These are phyloP conservation scores for Temnothorax unifasciatus DNA, from an alignment of 2,888 invertebrate species.

Conservation along the genomic window DNA sequence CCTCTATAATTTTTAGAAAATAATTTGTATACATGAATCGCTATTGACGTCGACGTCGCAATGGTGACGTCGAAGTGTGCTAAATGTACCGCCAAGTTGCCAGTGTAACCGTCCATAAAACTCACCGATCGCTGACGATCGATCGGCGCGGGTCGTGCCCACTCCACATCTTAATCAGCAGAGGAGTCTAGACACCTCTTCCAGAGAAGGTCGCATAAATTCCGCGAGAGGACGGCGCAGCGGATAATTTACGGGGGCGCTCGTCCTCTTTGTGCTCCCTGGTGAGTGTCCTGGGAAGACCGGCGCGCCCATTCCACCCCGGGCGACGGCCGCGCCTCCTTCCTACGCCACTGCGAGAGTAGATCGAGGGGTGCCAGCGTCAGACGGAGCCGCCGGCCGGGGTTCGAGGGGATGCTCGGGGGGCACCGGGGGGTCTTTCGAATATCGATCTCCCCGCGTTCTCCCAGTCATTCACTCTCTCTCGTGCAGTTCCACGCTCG, in stretches of 20 bases:
- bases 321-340: slow-evolving; percentile 59
- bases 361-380: slow-evolving; percentile 60
- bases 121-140: slow-evolving; percentile 36
- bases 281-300: slow-evolving; percentile 68
- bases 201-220: slow-evolving; percentile 65
- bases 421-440: slow-evolving; percentile 77
- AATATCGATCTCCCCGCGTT: slow-evolving; percentile 84
- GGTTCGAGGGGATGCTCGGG: slow-evolving; percentile 68
- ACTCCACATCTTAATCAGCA: slow-evolving; percentile 45
- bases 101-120: slow-evolving; percentile 15
- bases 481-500: slow-evolving; percentile 71
- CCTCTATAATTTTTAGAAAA: background rate
- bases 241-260: slow-evolving; percentile 70
- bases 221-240: slow-evolving; percentile 59
- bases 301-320: slow-evolving; percentile 63
- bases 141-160: slow-evolving; percentile 39
- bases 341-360: slow-evolving; percentile 72
- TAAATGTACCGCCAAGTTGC: background rate
- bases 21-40: background rate
- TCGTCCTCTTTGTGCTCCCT: slow-evolving; percentile 73
- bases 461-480: slow-evolving; percentile 81
- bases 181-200: slow-evolving; percentile 55
- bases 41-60: background rate
- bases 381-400: slow-evolving; percentile 56
- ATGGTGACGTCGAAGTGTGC: background rate